phyloP scores from a whole-genome alignment of 1,140 invertebrate genomes.

The Monomorium pharaonis region DNA sequence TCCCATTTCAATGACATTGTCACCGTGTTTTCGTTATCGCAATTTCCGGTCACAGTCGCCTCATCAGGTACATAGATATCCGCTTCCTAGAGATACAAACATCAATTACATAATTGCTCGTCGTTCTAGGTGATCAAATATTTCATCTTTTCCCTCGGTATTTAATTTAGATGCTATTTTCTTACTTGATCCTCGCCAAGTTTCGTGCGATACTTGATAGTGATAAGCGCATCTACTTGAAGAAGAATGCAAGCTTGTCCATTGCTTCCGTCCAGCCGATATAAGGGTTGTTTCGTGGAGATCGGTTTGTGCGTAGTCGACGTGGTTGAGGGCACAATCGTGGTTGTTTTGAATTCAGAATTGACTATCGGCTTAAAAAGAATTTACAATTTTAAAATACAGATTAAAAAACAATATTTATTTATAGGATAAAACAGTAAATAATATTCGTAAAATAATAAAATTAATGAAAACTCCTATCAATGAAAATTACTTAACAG shows the following conservation, averaged over 20 bases:
- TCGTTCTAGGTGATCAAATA: neutral
- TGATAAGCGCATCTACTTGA: slow-evolving; percentile 89
- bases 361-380: slow-evolving; percentile 66
- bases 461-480: neutral
- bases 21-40: slow-evolving; percentile 89
- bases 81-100: slow-evolving; percentile 84
- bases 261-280: slow-evolving; percentile 87
- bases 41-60: slow-evolving; percentile 88
- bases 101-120: neutral
- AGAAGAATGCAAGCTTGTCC: slow-evolving; percentile 89
- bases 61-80: slow-evolving; percentile 89
- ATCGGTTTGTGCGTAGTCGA: slow-evolving; percentile 67
- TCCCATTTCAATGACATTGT: slow-evolving; percentile 90
- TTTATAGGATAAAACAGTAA: neutral
- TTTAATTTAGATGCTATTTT: neutral
- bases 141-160: neutral
- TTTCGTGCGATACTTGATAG: slow-evolving; percentile 88
- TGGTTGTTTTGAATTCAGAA: slow-evolving; percentile 65
- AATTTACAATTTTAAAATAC: too few species aligned
- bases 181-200: slow-evolving; percentile 87
- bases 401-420: neutral
- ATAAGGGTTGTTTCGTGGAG: slow-evolving; percentile 84
- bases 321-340: slow-evolving; percentile 66
- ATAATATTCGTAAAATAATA: neutral
- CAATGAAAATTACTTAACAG: neutral